Percentiles rank a stretch among this genome's conserved stretches.
Evolutionary conservation across 2,797 vertebrate genomes (phyloP).

Genomic region (Cirrhinus molitorella): DNA sequence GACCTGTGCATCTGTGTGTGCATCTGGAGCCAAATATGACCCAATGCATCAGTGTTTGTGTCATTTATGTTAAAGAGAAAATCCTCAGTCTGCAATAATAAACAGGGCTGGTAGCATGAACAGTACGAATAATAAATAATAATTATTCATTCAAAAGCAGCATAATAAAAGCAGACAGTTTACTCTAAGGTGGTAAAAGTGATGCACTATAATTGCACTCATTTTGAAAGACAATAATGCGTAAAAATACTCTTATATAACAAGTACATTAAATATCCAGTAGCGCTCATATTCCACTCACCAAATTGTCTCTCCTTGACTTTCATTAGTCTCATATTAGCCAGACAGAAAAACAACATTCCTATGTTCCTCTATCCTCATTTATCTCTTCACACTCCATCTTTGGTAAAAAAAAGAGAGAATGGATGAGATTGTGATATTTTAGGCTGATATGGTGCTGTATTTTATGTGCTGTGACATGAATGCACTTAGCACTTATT

Average conservation of each 20-base stretch:
- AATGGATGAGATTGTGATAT: conserved; percentile 7
- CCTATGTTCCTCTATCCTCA: background rate
- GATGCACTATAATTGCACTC: background rate
- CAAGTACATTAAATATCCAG: background rate
- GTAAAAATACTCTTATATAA: background rate
- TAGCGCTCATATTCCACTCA: conserved; percentile 27
- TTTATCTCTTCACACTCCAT: conserved; percentile 33
- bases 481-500: conserved; percentile 44
- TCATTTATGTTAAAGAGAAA: conserved; percentile 15
- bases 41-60: conserved; percentile 8
- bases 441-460: conserved; percentile 24
- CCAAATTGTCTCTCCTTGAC: conserved; percentile 3
- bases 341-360: conserved; percentile 34
- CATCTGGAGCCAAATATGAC: conserved; percentile 17
- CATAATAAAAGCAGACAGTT: background rate
- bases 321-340: conserved; percentile 31
- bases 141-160: background rate
- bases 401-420: conserved; percentile 32
- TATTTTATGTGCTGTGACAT: conserved; percentile 27
- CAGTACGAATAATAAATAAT: background rate
- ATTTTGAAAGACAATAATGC: background rate
- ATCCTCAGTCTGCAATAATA: conserved; percentile 6
- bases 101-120: background rate
- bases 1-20: conserved; percentile 11
- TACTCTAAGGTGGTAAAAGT: background rate